phyloP scores from a whole-genome alignment of 2,797 vertebrate genomes.

The Enteromius fasciolatus region DNA sequence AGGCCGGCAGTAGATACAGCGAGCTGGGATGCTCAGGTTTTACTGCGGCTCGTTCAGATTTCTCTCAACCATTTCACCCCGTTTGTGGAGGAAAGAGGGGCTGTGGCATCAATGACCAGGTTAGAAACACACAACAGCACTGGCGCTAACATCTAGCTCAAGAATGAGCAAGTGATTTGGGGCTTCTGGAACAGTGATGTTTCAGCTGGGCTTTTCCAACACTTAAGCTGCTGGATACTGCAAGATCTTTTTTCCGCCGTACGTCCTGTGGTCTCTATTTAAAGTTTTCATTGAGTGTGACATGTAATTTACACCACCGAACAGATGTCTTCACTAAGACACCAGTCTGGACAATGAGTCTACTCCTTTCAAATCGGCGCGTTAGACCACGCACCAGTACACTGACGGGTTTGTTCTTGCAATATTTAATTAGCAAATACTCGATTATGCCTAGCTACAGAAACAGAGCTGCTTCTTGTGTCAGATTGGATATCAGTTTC shows the following conservation, averaged over 20 bases:
- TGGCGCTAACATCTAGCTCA: constrained; percentile 38
- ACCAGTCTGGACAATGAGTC: constrained; percentile 24
- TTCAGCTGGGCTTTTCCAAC: constrained; percentile 44
- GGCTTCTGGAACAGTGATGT: constrained; percentile 33
- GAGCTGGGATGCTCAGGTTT: constrained; percentile 93
- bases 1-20: constrained; percentile 84
- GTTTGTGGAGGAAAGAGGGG: constrained; percentile 70
- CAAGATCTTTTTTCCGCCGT: constrained; percentile 34
- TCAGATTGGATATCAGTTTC: not conserved
- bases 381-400: not conserved
- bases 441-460: not conserved
- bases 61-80: constrained; percentile 85
- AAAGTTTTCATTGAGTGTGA: constrained; percentile 52
- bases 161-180: constrained; percentile 43
- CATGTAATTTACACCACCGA: constrained; percentile 57
- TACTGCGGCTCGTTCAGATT: constrained; percentile 89
- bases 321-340: constrained; percentile 52
- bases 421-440: constrained; percentile 5
- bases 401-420: not conserved
- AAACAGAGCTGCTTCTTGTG: not conserved
- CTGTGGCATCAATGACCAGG: constrained; percentile 53
- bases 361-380: not conserved
- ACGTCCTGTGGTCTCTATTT: constrained; percentile 46
- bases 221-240: constrained; percentile 28
- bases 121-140: constrained; percentile 58